These are phyloP conservation scores for Myiopsitta monachus DNA, from an alignment of 2,113 vertebrate genomes.

Conservation along the genomic window DNA sequence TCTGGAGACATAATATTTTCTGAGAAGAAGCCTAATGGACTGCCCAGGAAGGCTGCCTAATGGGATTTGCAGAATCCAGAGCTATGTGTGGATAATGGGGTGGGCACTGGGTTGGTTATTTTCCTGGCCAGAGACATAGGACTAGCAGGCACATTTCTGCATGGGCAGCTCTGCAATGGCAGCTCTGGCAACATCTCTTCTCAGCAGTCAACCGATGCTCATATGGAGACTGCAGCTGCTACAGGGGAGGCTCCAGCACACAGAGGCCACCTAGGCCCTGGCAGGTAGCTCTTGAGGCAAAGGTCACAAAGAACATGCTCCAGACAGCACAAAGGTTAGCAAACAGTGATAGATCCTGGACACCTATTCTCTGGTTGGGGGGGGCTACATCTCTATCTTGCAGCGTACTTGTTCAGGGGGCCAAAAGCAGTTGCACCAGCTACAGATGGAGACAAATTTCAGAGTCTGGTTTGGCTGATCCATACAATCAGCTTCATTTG, in stretches of 20 bases:
- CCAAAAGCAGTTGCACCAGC: neutral
- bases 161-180: neutral
- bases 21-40: neutral
- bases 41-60: neutral
- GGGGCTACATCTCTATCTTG: too few relatives aligned
- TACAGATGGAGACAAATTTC: neutral
- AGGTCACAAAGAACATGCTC: neutral
- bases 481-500: neutral
- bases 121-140: neutral
- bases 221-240: neutral
- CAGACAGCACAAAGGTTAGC: neutral
- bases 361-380: neutral
- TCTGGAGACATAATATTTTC: neutral
- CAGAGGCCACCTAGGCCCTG: neutral
- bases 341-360: neutral
- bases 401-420: neutral
- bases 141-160: neutral
- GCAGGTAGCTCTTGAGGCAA: neutral
- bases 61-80: neutral
- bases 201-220: neutral
- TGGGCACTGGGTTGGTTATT: neutral
- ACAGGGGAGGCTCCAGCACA: accelerated
- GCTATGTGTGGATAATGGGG: neutral
- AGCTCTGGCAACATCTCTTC: neutral
- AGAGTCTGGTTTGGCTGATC: neutral